Evolutionary conservation across 1,140 invertebrate genomes (phyloP).

Genomic region (Zaprionus davidi): DNA sequence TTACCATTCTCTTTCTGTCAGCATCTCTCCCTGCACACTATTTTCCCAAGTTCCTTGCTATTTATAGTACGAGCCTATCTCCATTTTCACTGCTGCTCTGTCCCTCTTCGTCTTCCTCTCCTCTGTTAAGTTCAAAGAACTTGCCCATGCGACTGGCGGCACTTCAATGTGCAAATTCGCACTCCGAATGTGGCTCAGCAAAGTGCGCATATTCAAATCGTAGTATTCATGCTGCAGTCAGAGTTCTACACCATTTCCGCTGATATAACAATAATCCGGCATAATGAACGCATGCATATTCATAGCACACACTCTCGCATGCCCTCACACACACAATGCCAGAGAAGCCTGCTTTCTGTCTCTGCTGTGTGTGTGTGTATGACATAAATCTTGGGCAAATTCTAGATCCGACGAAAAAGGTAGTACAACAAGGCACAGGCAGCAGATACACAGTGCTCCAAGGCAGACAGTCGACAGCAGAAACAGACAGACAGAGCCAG

Average conservation of each 20-base stretch:
- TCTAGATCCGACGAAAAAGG: slow-evolving; percentile 61
- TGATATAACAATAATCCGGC: slow-evolving; percentile 67
- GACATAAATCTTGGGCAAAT: slow-evolving; percentile 79
- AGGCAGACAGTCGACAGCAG: slow-evolving; percentile 48
- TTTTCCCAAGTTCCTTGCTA: neutral
- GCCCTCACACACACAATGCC: neutral
- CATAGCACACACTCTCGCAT: slow-evolving; percentile 57
- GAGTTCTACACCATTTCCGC: slow-evolving; percentile 75
- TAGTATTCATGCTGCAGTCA: slow-evolving; percentile 59
- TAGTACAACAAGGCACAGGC: slow-evolving; percentile 15
- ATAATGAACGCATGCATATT: slow-evolving; percentile 80
- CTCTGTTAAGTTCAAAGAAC: slow-evolving; percentile 2
- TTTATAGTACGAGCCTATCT: neutral
- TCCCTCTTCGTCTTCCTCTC: neutral
- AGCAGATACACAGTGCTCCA: neutral
- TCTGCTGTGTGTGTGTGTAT: slow-evolving; percentile 57
- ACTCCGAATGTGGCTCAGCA: slow-evolving; percentile 32
- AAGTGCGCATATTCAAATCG: slow-evolving; percentile 63
- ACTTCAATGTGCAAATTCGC: slow-evolving; percentile 10
- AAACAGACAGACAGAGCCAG: slow-evolving; percentile 35
- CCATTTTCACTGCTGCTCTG: neutral
- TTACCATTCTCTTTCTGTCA: neutral
- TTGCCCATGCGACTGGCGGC: neutral
- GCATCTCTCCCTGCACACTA: neutral
- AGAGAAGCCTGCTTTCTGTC: slow-evolving; percentile 27